phyloP scores from a whole-genome alignment of 1,140 invertebrate genomes.

The Drepana arcuata region DNA sequence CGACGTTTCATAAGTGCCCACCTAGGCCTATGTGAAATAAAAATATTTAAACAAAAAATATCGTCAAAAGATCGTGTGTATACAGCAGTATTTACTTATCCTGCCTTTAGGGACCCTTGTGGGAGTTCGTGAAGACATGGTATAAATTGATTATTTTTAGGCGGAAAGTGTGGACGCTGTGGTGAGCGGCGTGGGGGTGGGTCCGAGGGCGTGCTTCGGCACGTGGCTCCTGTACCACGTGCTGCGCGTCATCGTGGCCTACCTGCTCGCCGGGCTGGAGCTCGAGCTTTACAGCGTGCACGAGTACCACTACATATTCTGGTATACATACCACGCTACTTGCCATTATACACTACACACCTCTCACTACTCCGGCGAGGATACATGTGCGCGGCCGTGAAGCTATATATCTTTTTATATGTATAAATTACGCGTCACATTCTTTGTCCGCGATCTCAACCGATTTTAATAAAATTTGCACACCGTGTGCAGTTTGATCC shows the following conservation, averaged over 20 bases:
- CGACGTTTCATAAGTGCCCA: no score
- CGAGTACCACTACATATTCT: slow-evolving; percentile 87
- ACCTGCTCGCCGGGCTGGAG: slow-evolving; percentile 94
- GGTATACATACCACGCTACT: no score
- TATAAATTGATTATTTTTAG: slow-evolving; percentile 62
- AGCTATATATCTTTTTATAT: no score
- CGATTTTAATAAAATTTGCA: no score
- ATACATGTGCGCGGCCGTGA: no score
- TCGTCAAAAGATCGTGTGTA: background rate
- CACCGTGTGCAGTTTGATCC: no score
- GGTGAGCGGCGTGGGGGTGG: slow-evolving; percentile 43
- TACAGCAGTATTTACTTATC: background rate
- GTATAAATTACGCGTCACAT: no score
- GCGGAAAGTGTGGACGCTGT: slow-evolving; percentile 89
- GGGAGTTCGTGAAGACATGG: background rate
- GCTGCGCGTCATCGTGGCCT: slow-evolving; percentile 96
- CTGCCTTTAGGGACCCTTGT: background rate
- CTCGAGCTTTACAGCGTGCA: slow-evolving; percentile 96
- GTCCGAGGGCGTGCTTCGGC: slow-evolving; percentile 90
- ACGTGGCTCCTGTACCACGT: slow-evolving; percentile 98
- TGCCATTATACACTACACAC: no score
- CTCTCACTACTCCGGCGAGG: no score
- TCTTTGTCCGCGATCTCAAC: no score
- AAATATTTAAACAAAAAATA: no score
- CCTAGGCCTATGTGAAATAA: no score